Conservation (phyloP, 2,113 vertebrate species). For the Erpornis zantholeuca region DNA sequence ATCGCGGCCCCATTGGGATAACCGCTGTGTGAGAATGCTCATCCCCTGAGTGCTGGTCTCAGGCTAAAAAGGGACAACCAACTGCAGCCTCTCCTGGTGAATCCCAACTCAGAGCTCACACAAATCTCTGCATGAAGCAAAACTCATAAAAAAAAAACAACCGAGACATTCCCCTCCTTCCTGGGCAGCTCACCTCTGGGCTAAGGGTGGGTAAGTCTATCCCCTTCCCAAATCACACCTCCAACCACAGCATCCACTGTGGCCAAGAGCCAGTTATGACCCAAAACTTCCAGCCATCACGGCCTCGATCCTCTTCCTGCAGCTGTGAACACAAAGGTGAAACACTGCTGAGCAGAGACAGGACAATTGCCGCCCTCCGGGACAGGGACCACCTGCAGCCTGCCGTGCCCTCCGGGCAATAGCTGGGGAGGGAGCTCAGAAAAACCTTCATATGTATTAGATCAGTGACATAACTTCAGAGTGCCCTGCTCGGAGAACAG, state of each 20-base stretch:
- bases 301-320: neutral
- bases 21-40: rapidly evolving
- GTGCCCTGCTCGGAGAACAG: rapidly evolving
- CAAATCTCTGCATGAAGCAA: neutral
- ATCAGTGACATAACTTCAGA: neutral
- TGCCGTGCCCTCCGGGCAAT: rapidly evolving
- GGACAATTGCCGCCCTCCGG: neutral
- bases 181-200: neutral
- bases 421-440: neutral
- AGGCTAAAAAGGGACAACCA: neutral
- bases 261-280: neutral
- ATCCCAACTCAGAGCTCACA: neutral
- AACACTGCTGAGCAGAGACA: neutral
- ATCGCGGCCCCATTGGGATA: rapidly evolving
- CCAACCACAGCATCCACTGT: rapidly evolving
- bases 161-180: neutral
- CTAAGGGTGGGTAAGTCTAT: neutral
- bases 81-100: rapidly evolving
- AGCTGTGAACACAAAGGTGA: neutral
- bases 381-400: neutral
- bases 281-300: neutral
- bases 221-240: neutral
- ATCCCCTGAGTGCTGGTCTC: rapidly evolving
- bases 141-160: neutral
- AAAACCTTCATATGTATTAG: neutral